These are phyloP conservation scores for Dasyurus viverrinus DNA, from an alignment of 2,113 vertebrate genomes.

Conservation along the genomic window DNA sequence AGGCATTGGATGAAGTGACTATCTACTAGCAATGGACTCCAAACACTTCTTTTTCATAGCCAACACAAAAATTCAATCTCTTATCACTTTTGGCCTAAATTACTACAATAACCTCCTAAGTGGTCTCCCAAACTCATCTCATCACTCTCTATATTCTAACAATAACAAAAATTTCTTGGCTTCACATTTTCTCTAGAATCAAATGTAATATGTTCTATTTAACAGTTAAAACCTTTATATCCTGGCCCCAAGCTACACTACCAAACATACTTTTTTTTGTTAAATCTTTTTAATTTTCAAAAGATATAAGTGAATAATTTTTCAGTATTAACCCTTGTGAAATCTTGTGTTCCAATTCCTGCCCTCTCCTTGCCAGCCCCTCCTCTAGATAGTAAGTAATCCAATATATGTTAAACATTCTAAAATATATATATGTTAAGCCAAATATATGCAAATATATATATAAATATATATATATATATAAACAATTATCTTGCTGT, in stretches of 20 bases:
- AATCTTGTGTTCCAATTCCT: too few relatives aligned
- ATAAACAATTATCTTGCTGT: too few relatives aligned
- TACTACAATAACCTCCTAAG: neutral
- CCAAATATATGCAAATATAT: too few relatives aligned
- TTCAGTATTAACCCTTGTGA: too few relatives aligned
- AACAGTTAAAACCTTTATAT: neutral
- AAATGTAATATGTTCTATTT: neutral
- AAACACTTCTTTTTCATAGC: neutral
- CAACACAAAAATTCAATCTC: neutral
- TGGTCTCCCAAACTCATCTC: neutral
- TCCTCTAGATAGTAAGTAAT: too few relatives aligned
- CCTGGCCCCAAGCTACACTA: neutral
- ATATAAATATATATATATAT: too few relatives aligned
- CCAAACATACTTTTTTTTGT: too few relatives aligned
- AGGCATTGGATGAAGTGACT: neutral
- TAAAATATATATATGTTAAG: too few relatives aligned
- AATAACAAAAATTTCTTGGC: neutral
- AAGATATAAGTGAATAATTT: too few relatives aligned
- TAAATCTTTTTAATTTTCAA: too few relatives aligned
- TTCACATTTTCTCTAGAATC: neutral
- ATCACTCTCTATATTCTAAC: neutral
- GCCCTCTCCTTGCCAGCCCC: too few relatives aligned
- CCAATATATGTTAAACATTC: too few relatives aligned
- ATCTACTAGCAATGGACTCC: neutral
- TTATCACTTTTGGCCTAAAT: neutral